Evolutionary conservation across 2,888 invertebrate genomes (phyloP), one percentile per base, ranked within the genome.

Genomic region (Mallateleia sp.): DNA sequence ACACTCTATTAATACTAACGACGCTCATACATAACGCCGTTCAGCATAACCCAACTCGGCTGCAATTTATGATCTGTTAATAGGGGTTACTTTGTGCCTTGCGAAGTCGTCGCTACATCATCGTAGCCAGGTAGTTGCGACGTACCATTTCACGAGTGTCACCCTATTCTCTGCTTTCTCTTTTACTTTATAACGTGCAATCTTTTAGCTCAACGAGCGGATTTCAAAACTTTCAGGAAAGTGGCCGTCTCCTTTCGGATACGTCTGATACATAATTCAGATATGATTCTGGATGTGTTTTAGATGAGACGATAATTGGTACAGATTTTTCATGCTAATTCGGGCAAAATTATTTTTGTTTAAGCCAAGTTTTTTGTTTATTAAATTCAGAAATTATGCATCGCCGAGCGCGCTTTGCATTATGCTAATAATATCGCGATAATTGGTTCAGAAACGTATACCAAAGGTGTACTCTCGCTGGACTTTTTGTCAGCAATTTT

Each of bases 1-100:
- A 94, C 95, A 95, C 95, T 95, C 95, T 94, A 95, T 95, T 95
- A 95, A 94, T 94, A 93, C 93, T 94, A 95, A 95, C 94, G 95
- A 94, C 92, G 94, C 94, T 93, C 95, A 94, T 94, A 94, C 94
- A 94, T 94, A 95, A 94, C 94, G 92, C 92, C 92, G 92, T 86
- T 80, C 88, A 83, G 88, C 87, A 90, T 89, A 90, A 88, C 88
- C 82, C 87, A 91, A 90, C 85, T 90, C 92, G 82, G 83, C 90
- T 92, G 93, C 92, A 94, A 94, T 94, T 94, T 94, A 94, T 94
- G 94, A 93, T 93, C 93, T 92, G 94, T 92, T 94, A 94, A 94
- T 94, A 93, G 93, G 92, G 93, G 93, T 94, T 93, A 93, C 94
- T 94, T 94, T 93, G 93, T 94, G 94, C 91, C 92, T 92, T 92